Evolutionary conservation across 2,888 invertebrate species (phyloP).

Genomic region (Sipha maydis): DNA sequence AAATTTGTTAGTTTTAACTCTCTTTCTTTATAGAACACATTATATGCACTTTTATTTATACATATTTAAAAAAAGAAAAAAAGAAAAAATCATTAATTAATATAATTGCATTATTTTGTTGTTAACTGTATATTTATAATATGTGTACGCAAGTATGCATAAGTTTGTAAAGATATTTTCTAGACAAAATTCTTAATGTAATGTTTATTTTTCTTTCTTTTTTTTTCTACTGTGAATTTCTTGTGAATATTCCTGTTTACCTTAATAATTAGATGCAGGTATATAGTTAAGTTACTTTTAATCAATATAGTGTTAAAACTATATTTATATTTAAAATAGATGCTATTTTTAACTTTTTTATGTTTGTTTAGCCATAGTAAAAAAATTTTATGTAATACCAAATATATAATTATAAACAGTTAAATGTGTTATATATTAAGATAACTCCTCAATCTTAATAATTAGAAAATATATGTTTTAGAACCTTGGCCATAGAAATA

Average conservation of each 20-base stretch:
- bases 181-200: conserved; percentile 35
- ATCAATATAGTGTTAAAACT: conserved; percentile 18
- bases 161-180: conserved; percentile 49
- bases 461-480: too few relatives aligned
- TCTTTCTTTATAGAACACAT: conserved; percentile 18
- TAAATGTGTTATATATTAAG: background rate
- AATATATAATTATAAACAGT: conserved; percentile 44
- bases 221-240: conserved; percentile 43
- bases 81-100: conserved; percentile 26
- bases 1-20: conserved; percentile 44
- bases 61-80: background rate
- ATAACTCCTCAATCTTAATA: too few relatives aligned
- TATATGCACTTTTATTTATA: conserved; percentile 38
- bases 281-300: conserved; percentile 38
- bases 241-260: conserved; percentile 57
- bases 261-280: conserved; percentile 37
- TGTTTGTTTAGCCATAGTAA: conserved; percentile 49
- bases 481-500: too few relatives aligned
- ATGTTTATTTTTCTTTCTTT: conserved; percentile 26
- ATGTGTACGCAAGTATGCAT: conserved; percentile 14
- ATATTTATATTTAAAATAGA: conserved; percentile 22
- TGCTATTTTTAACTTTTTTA: conserved; percentile 49
- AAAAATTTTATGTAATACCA: conserved; percentile 41
- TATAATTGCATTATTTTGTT: conserved; percentile 47
- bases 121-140: conserved; percentile 44